These are phyloP conservation scores for Subanguina moxae DNA, from an alignment of 1,140 invertebrate genomes.

Conservation along the genomic window DNA sequence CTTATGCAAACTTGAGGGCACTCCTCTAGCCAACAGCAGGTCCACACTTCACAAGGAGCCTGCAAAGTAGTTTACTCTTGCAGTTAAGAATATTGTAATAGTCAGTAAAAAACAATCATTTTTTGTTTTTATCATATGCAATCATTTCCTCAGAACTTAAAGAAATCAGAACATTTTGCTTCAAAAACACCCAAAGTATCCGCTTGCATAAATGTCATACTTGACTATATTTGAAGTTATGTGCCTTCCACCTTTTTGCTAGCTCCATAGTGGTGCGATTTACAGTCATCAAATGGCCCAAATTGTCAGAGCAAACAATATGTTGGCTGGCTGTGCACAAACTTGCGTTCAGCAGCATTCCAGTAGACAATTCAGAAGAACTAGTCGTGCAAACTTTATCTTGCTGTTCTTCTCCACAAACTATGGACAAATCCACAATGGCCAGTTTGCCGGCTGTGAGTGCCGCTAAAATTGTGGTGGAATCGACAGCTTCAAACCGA, in stretches of 20 bases:
- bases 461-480: neutral
- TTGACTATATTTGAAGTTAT: neutral
- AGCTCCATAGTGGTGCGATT: neutral
- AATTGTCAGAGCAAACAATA: slow-evolving; percentile 2
- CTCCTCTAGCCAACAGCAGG: slow-evolving; percentile 1
- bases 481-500: slow-evolving; percentile 9
- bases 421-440: neutral
- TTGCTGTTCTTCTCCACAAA: neutral
- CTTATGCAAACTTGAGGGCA: neutral
- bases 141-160: too few species aligned
- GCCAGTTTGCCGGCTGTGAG: neutral
- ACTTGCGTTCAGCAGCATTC: neutral
- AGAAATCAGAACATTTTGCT: too few species aligned
- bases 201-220: neutral
- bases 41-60: slow-evolving; percentile 7
- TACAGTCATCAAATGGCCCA: slow-evolving; percentile 1
- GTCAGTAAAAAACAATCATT: too few species aligned
- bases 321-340: neutral
- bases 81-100: too few species aligned
- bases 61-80: slow-evolving; percentile 4
- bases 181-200: too few species aligned
- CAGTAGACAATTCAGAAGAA: neutral
- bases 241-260: neutral
- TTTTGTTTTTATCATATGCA: too few species aligned
- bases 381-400: neutral